Base-by-base conservation (phyloP, 2,888 invertebrate species). In the Hymenopus coronatus region DNA sequence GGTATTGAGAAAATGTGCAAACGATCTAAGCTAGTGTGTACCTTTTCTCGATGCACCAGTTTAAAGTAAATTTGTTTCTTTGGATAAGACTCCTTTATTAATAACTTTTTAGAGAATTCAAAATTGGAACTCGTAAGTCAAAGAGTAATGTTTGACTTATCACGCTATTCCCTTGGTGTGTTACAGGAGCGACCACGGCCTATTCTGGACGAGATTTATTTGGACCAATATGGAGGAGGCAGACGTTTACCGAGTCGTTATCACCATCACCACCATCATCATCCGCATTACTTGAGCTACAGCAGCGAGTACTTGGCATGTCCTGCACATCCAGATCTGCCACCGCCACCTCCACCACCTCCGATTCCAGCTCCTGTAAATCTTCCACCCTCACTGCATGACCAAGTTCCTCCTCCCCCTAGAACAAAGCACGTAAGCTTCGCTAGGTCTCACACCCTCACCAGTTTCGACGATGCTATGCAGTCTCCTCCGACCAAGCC, bases 351-450 rank as follows among this genome's bases (percentile, higher is more conserved):
- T 85, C 91, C 91, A 25, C 91, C 91, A 46, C 91, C 90, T 92
- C 92, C 94, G 94, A 94, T 92, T 95, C 94, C 93, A 95, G 94
- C 92, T 40, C 70, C 84, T 92, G 94, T 81, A 1, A 82, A 88
- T 40, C 89, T 95, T 92, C 94, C 93, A 89, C 93, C 93, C 85
- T 93, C 95, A 91, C 94, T 95, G 91, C 95, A 82, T 85, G 33
- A 84, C 28, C 40, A 28, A 4, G 82, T 96, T 91, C 95, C 95
- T 90, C 95, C 96, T 91, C 94, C 95, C 91, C 94, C 94, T 90
- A 93, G 94, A 93, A 94, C 89, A 33, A 98, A 98, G 93, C 98
- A 98, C 93, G 98, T 98, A 81, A 98, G 97, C 91, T 98, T 98
- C 92, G 97, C 98, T 85, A 95, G 98, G 89, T 98, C 98, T 7